These are phyloP conservation scores for Xestia c-nigrum DNA, from an alignment of 2,888 invertebrate species.

Conservation along the genomic window DNA sequence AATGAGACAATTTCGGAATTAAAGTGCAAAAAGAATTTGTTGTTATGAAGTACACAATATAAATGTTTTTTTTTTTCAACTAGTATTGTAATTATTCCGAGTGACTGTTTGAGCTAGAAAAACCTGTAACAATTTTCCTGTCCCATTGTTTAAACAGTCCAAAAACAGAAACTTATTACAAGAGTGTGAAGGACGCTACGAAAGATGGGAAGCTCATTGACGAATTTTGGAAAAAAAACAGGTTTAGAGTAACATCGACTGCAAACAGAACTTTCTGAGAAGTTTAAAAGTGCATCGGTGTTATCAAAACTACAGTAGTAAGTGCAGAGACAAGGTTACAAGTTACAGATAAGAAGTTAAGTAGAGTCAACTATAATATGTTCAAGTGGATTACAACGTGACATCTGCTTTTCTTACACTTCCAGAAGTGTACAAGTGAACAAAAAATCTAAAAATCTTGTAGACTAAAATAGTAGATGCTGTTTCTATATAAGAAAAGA, in stretches of 20 bases:
- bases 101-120: not conserved
- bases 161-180: no score
- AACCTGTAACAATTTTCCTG: no score
- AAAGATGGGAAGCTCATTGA: not conserved
- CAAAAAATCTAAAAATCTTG: no score
- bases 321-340: conserved; percentile 5
- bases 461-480: no score
- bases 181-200: not conserved
- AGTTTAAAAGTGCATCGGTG: conserved; percentile 19
- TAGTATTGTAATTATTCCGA: not conserved
- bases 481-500: no score
- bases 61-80: not conserved
- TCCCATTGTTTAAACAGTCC: no score
- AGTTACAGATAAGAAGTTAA: conserved; percentile 21
- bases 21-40: conserved; percentile 5
- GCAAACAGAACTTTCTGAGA: not conserved
- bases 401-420: conserved; percentile 17
- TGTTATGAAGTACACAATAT: not conserved
- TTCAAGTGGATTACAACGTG: conserved; percentile 9
- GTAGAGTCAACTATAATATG: not conserved
- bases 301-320: conserved; percentile 24
- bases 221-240: not conserved
- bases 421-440: no score
- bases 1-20: conserved; percentile 25
- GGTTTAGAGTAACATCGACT: not conserved